A percentile compares a stretch with the other conserved stretches of the same genome.
phyloP scores from a whole-genome alignment of 2,888 invertebrate species.

The Zygogramma bicolorata region DNA sequence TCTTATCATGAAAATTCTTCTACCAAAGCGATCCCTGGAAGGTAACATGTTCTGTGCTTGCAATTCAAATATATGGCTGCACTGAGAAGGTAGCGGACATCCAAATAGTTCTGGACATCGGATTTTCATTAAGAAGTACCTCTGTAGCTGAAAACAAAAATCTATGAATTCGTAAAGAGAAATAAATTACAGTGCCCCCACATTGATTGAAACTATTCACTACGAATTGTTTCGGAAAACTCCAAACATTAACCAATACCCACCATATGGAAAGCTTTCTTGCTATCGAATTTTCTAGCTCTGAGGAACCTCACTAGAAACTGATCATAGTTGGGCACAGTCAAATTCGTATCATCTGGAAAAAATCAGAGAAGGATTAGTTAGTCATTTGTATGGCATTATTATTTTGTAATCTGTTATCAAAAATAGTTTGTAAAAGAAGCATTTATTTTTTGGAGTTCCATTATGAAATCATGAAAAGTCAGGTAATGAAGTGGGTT shows the following conservation, averaged over 20 bases:
- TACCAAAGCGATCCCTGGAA: conserved; percentile 64
- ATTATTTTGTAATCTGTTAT: too few relatives aligned
- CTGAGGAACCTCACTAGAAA: conserved; percentile 72
- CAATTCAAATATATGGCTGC: conserved; percentile 62
- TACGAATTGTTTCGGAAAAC: too few relatives aligned
- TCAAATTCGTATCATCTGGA: conserved; percentile 62
- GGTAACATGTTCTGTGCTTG: conserved; percentile 66
- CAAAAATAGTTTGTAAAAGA: too few relatives aligned
- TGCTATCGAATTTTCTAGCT: conserved; percentile 69
- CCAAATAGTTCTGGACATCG: conserved; percentile 66
- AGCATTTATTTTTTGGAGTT: too few relatives aligned
- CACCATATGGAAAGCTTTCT: conserved; percentile 67
- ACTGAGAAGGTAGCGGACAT: conserved; percentile 63
- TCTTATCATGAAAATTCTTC: conserved; percentile 66
- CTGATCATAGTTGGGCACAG: conserved; percentile 69
- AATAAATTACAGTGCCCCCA: too few relatives aligned
- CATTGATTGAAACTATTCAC: too few relatives aligned
- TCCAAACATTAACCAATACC: too few relatives aligned
- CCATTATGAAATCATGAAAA: too few relatives aligned
- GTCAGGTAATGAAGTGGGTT: too few relatives aligned
- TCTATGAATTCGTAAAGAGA: too few relatives aligned
- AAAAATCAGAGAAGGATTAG: conserved; percentile 25
- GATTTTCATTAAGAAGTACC: conserved; percentile 67
- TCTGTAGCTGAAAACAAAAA: conserved; percentile 61
- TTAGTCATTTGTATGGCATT: background rate